A percentile compares a stretch with the other conserved stretches of the same genome.
Evolutionary conservation across 2,113 vertebrate species (phyloP).

Genomic region (Amia ocellicauda): DNA sequence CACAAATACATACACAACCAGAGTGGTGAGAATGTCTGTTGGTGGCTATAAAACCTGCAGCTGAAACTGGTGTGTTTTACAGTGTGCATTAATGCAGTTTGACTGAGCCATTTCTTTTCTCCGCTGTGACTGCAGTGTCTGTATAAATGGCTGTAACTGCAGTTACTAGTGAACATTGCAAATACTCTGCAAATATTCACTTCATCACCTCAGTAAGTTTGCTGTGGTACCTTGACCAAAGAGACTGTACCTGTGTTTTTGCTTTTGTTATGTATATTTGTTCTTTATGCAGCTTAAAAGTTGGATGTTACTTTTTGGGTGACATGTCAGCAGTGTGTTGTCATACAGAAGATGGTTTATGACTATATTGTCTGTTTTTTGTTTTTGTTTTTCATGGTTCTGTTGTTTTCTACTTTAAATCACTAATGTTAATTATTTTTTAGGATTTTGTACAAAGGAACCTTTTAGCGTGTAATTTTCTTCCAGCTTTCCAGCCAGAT

Average conservation of each 20-base stretch:
- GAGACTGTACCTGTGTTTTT: constrained; percentile 56
- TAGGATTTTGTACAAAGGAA: constrained; percentile 41
- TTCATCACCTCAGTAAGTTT: no score
- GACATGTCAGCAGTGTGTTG: neutral
- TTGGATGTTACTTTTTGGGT: neutral
- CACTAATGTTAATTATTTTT: constrained; percentile 30
- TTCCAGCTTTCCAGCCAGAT: constrained; percentile 28
- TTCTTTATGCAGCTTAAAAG: constrained; percentile 18
- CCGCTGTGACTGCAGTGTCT: neutral
- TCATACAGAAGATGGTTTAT: neutral
- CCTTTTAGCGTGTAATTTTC: constrained; percentile 28
- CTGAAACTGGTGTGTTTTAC: no score
- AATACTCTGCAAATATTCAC: no score
- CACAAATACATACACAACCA: no score
- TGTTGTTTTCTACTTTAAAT: constrained; percentile 43
- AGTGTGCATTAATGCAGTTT: neutral
- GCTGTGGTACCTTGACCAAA: constrained; percentile 66
- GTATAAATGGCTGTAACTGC: neutral
- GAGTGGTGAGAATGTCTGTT: no score
- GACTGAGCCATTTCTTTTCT: neutral
- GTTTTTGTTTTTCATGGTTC: no score
- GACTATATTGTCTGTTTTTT: neutral
- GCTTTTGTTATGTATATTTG: constrained; percentile 26
- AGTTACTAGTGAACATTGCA: no score
- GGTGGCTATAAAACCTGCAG: no score